Evolutionary conservation across 2,888 invertebrate species (phyloP), one percentile per base, ranked within the genome.

Genomic region (Linnaemya vulpina): DNA sequence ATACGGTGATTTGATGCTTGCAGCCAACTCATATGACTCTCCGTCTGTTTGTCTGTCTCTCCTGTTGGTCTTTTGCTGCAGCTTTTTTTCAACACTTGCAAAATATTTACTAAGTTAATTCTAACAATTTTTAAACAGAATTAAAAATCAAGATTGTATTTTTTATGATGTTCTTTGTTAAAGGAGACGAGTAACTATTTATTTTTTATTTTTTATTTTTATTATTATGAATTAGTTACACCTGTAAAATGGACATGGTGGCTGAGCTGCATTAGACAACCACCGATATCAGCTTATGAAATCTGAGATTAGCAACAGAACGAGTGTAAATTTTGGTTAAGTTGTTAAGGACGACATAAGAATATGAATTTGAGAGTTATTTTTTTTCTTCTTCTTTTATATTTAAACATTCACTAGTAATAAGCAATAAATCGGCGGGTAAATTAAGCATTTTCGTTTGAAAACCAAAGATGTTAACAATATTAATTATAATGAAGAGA

Each of bases 201-300:
- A n/a, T n/a, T n/a, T n/a, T n/a, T n/a, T n/a, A n/a, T n/a, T n/a
- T n/a, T n/a, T n/a, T n/a, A n/a, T n/a, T n/a, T n/a, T n/a, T 43
- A 67, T 51, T 70, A 22, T 77, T 81, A 74, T 60, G 70, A 82
- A 85, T 85, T 85, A 68, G 85, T 85, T 85, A 82, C 85, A 85
- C 85, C 85, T 85, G 85, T 82, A 75, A 71, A 78, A 58, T 63
- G 40, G 49, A 43, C 43, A 75, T 70, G 70, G 43, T 58, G 74
- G 67, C 53, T 74, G 22, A 78, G 62, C 58, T 77, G 30, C 63
- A 78, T 82, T 74, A 60, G 65, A 35, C 74, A 75, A 55, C 73
- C 51, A 8, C 51, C 40, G 55, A 63, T 43, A 78, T 83, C 73
- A 58, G 9, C 20, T 11, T 53, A 63, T 49, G 46, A 71, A 82